Conservation (phyloP, 2,888 invertebrate species). For the Drosophila subquinaria region DNA sequence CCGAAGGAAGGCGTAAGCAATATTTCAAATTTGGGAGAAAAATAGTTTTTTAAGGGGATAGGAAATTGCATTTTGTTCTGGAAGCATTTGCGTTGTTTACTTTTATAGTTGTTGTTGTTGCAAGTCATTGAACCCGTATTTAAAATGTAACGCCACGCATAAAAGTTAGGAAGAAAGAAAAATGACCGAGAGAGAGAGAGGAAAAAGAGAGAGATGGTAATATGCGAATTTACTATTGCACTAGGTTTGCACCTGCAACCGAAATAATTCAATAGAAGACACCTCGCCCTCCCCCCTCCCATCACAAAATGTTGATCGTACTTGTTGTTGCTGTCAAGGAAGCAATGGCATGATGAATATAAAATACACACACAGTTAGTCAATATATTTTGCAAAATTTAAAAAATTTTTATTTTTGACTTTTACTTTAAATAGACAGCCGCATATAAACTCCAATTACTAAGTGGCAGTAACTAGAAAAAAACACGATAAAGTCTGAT, state of each 20-base stretch:
- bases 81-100: slow-evolving; percentile 39
- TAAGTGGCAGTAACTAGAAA: too few species aligned
- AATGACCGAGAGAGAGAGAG: background rate
- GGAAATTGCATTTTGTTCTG: slow-evolving; percentile 22
- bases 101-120: slow-evolving; percentile 5
- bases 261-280: background rate
- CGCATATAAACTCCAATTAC: too few species aligned
- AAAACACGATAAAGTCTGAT: too few species aligned
- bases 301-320: background rate
- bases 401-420: background rate
- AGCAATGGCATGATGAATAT: slow-evolving; percentile 10
- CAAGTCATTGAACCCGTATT: slow-evolving; percentile 55
- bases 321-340: background rate
- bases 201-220: background rate
- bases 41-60: background rate
- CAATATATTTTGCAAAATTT: background rate
- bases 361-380: background rate
- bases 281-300: too few species aligned
- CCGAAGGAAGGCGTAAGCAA: background rate
- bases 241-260: slow-evolving; percentile 1
- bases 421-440: too few species aligned
- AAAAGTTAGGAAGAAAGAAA: slow-evolving; percentile 4
- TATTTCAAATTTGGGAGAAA: background rate
- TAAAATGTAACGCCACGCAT: too few species aligned
- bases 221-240: background rate